Base-by-base conservation (phyloP, 2,888 invertebrate species). In the Malacosoma neustria region DNA sequence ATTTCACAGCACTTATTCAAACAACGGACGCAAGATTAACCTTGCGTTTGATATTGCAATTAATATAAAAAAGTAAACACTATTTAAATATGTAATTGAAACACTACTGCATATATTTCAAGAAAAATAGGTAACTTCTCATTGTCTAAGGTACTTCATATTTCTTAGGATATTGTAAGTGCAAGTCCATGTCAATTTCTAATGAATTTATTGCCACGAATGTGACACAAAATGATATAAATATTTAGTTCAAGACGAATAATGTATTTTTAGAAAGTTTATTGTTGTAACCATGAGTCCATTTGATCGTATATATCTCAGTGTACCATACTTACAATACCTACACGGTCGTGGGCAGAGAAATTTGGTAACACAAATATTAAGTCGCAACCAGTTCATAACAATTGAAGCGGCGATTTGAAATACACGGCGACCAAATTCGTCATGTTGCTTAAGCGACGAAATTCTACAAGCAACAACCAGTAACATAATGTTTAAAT, bases 261-360 rank as follows among this genome's bases (percentile, higher is more conserved):
- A n/a, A n/a, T 61, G 62, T 67, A 68, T 68, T 50, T 72, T 75
- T 77, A 77, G 77, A 77, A 79, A 79, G 77, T 77, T 67, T 55
- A 62, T 55, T 61, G 59, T 60, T 54, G 55, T 59, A 61, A 54
- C 56, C 56, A 54, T 56, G 60, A 65, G 61, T 68, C 61, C 63
- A 61, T 69, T 70, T 70, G 73, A 74, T 74, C 65, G 65, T 73
- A 22, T 9, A 22, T 22, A 74, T 74, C 71, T 70, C 61, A 54
- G 58, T 61, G 63, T 61, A 59, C 60, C 63, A 70, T 67, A 69
- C 72, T 68, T 72, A 72, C 65, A 70, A 65, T 64, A 68, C 67
- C 63, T 62, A 64, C 62, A 53, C 41, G 50, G 57, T 63, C 63
- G 74, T 74, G 70, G 73, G 70, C 64, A 72, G 74, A 68, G 72